A percentile compares a stretch with the other conserved stretches of the same genome.
These are phyloP conservation scores for Mimachlamys varia DNA, from an alignment of 2,888 invertebrate species.

Conservation along the genomic window DNA sequence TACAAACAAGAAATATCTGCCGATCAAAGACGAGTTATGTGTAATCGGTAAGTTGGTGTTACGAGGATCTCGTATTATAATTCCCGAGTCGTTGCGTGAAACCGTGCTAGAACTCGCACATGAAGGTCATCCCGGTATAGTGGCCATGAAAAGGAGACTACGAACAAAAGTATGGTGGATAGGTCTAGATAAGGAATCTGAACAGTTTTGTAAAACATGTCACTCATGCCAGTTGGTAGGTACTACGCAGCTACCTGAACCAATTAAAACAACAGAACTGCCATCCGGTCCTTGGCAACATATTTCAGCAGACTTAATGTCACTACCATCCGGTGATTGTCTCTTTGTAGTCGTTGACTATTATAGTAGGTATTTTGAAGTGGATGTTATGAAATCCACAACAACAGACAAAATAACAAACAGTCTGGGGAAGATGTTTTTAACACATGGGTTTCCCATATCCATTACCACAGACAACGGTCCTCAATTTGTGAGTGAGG, in stretches of 20 bases:
- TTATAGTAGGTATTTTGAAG: constrained; percentile 44
- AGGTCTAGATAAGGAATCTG: constrained; percentile 49
- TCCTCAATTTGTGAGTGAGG: too few species aligned
- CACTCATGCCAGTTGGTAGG: constrained; percentile 48
- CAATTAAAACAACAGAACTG: constrained; percentile 42
- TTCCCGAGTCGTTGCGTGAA: constrained; percentile 38
- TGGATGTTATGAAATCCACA: constrained; percentile 25
- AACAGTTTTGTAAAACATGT: constrained; percentile 44
- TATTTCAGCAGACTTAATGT: constrained; percentile 46
- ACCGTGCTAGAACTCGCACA: constrained; percentile 45
- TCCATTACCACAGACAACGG: too few species aligned
- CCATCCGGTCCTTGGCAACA: constrained; percentile 45
- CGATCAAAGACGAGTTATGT: constrained; percentile 47
- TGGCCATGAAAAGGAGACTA: constrained; percentile 46
- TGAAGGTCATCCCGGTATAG: constrained; percentile 54
- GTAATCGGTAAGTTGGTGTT: constrained; percentile 52
- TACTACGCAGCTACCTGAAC: constrained; percentile 41
- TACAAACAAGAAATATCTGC: constrained; percentile 44
- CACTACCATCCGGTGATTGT: constrained; percentile 48
- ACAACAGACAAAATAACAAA: constrained; percentile 6
- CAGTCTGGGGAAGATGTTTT: too few species aligned
- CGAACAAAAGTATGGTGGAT: constrained; percentile 58
- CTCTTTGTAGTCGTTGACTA: constrained; percentile 52
- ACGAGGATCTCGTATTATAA: constrained; percentile 52
- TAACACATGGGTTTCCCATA: too few species aligned